phyloP scores from a whole-genome alignment of 1,140 invertebrate species.

The Alviniconcha marisindica region DNA sequence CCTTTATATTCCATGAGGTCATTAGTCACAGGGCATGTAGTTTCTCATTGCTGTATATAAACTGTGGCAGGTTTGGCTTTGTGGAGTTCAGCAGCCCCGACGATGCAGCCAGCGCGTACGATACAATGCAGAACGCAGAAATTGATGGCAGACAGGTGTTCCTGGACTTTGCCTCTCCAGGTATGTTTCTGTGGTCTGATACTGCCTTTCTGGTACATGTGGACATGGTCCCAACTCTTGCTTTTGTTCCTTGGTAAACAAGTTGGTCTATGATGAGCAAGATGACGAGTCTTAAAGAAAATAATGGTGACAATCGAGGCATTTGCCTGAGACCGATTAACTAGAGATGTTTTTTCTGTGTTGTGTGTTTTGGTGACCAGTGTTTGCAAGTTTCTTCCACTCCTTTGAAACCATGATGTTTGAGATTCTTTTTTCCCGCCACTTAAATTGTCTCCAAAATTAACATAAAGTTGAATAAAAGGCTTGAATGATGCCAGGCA shows the following conservation, averaged over 20 bases:
- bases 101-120: conserved; percentile 56
- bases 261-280: no score
- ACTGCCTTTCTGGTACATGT: not conserved
- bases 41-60: no score
- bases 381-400: no score
- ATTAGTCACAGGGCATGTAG: no score
- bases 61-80: conserved; percentile 65
- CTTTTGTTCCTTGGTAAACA: not conserved
- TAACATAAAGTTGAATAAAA: no score
- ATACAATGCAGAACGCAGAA: conserved; percentile 61
- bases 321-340: not conserved
- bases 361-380: no score
- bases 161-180: conserved; percentile 56
- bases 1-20: no score
- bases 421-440: no score
- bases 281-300: not conserved
- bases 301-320: not conserved
- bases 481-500: no score
- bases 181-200: conserved; percentile 7
- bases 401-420: no score
- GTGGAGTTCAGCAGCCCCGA: conserved; percentile 63
- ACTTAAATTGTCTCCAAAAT: no score
- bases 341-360: not conserved
- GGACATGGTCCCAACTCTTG: not conserved
- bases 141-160: conserved; percentile 61